Percentiles rank a stretch among this genome's conserved stretches.
Evolutionary conservation across 2,888 invertebrate genomes (phyloP).

Genomic region (Rotaria macrura): DNA sequence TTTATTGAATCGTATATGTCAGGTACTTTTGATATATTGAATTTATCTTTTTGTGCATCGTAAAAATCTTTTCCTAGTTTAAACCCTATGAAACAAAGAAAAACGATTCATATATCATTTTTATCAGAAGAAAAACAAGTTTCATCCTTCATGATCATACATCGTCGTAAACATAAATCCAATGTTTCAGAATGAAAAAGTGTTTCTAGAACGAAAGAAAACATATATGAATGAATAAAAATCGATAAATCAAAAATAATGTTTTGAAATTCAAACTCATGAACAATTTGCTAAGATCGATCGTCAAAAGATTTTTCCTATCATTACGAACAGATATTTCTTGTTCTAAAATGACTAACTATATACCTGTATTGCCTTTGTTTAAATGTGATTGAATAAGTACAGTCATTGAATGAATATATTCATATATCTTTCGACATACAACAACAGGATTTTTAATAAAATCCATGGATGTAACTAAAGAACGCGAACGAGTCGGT

Average conservation of each 20-base stretch:
- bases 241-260: no score
- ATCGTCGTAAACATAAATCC: constrained; percentile 85
- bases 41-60: constrained; percentile 51
- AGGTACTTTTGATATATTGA: constrained; percentile 95
- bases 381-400: constrained; percentile 56
- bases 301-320: no score
- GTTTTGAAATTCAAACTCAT: no score
- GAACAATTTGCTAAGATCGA: no score
- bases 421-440: constrained; percentile 75
- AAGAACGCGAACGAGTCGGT: constrained; percentile 80
- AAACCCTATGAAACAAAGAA: constrained; percentile 57
- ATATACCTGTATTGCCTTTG: not conserved
- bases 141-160: not conserved
- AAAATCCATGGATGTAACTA: constrained; percentile 77
- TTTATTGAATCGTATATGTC: constrained; percentile 99
- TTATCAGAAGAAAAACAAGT: not conserved
- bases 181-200: constrained; percentile 95
- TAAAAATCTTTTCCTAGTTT: constrained; percentile 85
- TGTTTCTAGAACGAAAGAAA: not conserved
- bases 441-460: constrained; percentile 88
- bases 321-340: no score
- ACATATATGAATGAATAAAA: no score
- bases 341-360: no score
- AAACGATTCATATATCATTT: no score
- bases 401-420: constrained; percentile 73